These are phyloP conservation scores for Caracal caracal DNA, from an alignment of 2,113 vertebrate genomes.

Conservation along the genomic window DNA sequence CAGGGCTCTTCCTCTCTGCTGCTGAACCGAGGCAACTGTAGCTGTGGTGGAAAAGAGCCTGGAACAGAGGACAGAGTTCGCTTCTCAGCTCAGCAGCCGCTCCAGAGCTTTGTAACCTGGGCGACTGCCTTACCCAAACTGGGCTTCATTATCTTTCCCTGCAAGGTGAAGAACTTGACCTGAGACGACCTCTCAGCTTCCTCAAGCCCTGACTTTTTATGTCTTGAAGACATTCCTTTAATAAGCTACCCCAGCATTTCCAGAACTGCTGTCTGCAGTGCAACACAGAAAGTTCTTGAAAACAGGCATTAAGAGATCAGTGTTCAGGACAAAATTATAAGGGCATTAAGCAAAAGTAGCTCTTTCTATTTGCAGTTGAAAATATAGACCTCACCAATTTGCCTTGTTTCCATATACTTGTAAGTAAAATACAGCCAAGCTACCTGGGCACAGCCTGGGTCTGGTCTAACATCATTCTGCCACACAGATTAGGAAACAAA, in stretches of 20 bases:
- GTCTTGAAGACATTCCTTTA: not conserved
- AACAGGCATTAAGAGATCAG: not conserved
- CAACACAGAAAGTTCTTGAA: not conserved
- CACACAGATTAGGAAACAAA: not conserved
- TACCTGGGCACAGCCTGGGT: not conserved
- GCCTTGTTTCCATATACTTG: not conserved
- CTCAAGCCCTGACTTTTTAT: not conserved
- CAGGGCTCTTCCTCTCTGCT: not conserved
- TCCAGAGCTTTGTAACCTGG: not conserved
- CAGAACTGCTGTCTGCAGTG: not conserved
- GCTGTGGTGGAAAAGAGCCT: not conserved
- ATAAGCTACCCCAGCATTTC: constrained; percentile 3
- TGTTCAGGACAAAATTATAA: not conserved
- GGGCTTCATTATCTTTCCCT: not conserved
- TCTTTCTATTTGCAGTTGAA: not conserved
- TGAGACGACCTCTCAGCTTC: not conserved
- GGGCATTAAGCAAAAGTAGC: not conserved
- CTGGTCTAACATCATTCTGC: not conserved
- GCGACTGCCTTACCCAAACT: not conserved
- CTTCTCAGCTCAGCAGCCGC: not conserved
- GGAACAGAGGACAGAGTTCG: not conserved
- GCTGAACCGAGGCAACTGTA: not conserved
- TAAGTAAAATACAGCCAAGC: not conserved
- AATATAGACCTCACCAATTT: not conserved
- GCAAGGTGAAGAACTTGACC: not conserved